Conservation (phyloP, 2,113 vertebrate genomes). For the Himantopus leucocephalus region DNA sequence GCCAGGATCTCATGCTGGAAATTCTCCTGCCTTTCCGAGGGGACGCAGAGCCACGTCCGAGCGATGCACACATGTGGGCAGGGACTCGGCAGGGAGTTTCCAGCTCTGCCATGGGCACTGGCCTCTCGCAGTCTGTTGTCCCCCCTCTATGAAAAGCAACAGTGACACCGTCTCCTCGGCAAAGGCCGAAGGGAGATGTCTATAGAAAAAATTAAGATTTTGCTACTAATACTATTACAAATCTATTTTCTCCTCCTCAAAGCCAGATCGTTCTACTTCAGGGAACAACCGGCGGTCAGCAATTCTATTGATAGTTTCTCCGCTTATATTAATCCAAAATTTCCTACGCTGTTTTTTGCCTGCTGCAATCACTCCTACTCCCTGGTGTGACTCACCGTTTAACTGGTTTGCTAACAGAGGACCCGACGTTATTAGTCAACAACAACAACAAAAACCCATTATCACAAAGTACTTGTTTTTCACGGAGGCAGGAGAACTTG, state of each 20-base stretch:
- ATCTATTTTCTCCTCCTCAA: background rate
- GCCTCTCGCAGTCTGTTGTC: rapidly evolving
- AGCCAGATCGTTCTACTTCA: background rate
- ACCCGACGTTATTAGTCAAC: background rate
- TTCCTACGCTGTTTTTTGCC: background rate
- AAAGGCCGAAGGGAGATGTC: background rate
- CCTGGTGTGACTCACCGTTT: conserved; percentile 27
- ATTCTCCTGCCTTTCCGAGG: background rate
- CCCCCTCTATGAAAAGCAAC: background rate
- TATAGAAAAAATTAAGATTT: background rate
- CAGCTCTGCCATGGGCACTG: background rate
- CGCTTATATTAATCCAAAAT: background rate
- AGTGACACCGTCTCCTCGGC: rapidly evolving
- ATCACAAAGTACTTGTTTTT: conserved; percentile 17
- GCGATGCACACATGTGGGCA: rapidly evolving
- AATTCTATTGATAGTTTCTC: conserved; percentile 22
- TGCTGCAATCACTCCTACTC: conserved; percentile 27
- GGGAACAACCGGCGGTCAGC: background rate
- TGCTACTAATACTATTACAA: background rate
- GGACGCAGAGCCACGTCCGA: rapidly evolving
- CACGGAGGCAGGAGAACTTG: conserved; percentile 30
- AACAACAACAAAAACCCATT: conserved; percentile 20
- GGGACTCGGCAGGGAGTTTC: background rate
- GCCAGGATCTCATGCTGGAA: rapidly evolving
- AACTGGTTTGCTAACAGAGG: conserved; percentile 42